Percentiles rank a stretch among this genome's conserved stretches.
Conservation (phyloP, 2,797 vertebrate species). For the Brachyalestes nurse region DNA sequence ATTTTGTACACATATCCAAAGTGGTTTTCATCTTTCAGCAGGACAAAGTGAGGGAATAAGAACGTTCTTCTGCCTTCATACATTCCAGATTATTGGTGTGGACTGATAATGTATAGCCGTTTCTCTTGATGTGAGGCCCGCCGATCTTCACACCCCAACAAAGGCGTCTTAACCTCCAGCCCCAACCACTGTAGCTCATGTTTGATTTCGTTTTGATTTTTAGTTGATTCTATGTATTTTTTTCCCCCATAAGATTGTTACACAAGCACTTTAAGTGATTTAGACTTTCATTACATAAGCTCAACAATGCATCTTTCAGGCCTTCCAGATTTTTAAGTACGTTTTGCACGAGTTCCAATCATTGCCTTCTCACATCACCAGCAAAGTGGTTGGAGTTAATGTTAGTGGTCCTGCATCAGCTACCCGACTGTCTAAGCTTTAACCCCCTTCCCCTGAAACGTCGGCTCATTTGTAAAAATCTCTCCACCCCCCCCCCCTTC, state of each 20-base stretch:
- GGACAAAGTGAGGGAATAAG: constrained; percentile 73
- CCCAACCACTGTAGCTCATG: neutral
- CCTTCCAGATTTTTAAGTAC: constrained; percentile 60
- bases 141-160: constrained; percentile 47
- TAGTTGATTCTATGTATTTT: constrained; percentile 23
- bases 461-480: neutral
- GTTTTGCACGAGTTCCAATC: constrained; percentile 67
- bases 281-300: constrained; percentile 58
- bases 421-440: neutral
- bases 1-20: constrained; percentile 70
- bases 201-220: constrained; percentile 46
- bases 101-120: constrained; percentile 22
- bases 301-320: constrained; percentile 48
- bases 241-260: constrained; percentile 66
- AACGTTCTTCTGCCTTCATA: constrained; percentile 53
- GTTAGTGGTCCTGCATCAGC: neutral
- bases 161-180: neutral
- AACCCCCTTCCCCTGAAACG: neutral
- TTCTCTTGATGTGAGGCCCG: constrained; percentile 46
- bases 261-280: constrained; percentile 80
- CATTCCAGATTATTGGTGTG: constrained; percentile 68
- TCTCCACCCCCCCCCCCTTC: neutral
- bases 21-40: constrained; percentile 59
- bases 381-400: neutral
- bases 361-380: neutral